These are phyloP conservation scores for Copidosoma aretas DNA, from an alignment of 2,888 invertebrate species.

Conservation along the genomic window DNA sequence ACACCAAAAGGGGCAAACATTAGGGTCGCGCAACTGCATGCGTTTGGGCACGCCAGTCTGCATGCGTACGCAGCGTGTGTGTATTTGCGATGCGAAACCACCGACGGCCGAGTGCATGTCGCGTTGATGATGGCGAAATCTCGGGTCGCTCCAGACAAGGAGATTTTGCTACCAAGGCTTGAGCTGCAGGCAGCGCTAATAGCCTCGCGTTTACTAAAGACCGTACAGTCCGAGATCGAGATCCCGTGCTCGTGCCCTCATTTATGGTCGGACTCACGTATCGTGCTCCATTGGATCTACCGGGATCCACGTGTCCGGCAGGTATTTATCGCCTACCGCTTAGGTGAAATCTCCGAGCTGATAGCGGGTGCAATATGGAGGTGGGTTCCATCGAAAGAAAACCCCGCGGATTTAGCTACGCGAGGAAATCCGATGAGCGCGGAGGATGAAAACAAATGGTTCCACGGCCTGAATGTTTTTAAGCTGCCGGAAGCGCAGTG, in stretches of 20 bases:
- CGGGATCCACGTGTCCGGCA: neutral
- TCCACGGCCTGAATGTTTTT: too few relatives aligned
- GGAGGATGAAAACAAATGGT: too few relatives aligned
- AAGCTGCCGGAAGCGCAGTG: too few relatives aligned
- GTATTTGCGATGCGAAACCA: slow-evolving; percentile 4
- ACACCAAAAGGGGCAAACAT: neutral
- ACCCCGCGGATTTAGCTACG: neutral
- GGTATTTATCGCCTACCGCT: neutral
- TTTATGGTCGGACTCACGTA: slow-evolving; percentile 12
- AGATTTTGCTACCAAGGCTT: neutral
- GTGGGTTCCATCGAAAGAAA: neutral
- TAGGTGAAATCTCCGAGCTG: neutral
- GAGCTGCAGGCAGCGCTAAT: slow-evolving; percentile 11
- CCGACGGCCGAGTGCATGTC: neutral
- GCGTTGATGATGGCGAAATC: slow-evolving; percentile 8
- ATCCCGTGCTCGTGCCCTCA: neutral
- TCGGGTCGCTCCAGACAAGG: neutral
- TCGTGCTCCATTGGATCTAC: slow-evolving; percentile 1
- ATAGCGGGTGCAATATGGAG: neutral
- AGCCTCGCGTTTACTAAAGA: neutral
- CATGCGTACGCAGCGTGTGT: slow-evolving; percentile 15
- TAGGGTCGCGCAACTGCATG: slow-evolving; percentile 5
- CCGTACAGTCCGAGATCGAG: neutral
- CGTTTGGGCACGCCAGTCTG: slow-evolving; percentile 21
- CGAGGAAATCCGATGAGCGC: too few relatives aligned